These are phyloP conservation scores for Ammodytes marinus DNA, from an alignment of 2,113 vertebrate genomes.

Conservation along the genomic window DNA sequence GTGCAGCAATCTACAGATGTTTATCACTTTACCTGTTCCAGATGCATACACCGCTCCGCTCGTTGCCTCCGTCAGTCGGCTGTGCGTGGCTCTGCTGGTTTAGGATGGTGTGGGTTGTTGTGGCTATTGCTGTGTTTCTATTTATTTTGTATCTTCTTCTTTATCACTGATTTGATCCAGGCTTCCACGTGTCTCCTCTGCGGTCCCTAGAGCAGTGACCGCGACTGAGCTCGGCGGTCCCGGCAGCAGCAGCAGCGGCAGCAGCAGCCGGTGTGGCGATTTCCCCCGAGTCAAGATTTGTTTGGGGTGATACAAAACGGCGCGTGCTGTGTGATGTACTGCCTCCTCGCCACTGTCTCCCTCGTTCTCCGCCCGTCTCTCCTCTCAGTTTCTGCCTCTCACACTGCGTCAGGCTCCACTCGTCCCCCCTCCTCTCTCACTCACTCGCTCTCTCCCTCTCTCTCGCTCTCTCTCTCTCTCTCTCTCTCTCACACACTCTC, in stretches of 20 bases:
- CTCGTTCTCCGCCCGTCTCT: conserved; percentile 63
- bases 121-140: background rate
- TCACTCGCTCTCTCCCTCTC: conserved; percentile 27
- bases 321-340: conserved; percentile 61
- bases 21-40: conserved; percentile 69
- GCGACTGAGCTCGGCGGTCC: conserved; percentile 34
- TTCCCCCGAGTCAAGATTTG: conserved; percentile 40
- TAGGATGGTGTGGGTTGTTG: no score
- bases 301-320: conserved; percentile 52
- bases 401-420: conserved; percentile 82
- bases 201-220: conserved; percentile 39
- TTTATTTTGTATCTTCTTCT: conserved; percentile 24
- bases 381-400: conserved; percentile 73
- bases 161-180: conserved; percentile 47
- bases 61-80: conserved; percentile 28
- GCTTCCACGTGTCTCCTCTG: conserved; percentile 48
- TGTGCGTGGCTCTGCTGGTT: conserved; percentile 1
- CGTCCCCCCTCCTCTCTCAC: conserved; percentile 41
- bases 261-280: conserved; percentile 33
- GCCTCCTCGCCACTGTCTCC: conserved; percentile 65
- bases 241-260: conserved; percentile 17
- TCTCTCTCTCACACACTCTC: conserved; percentile 23
- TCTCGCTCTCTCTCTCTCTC: conserved; percentile 39
- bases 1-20: conserved; percentile 38
- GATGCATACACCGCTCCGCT: conserved; percentile 44